Conservation (phyloP, 2,888 invertebrate species). For the Dorcus parallelipipedus region DNA sequence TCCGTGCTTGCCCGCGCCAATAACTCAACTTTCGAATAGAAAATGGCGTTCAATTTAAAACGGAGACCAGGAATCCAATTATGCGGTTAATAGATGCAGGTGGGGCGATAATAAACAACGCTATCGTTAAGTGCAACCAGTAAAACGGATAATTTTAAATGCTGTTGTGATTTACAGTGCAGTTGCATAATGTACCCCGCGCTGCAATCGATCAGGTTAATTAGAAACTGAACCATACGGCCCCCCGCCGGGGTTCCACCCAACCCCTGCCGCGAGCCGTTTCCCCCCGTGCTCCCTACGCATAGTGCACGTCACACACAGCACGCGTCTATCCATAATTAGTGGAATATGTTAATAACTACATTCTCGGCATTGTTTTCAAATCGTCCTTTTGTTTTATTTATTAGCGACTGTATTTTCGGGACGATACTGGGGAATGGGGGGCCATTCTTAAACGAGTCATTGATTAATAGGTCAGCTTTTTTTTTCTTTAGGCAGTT, state of each 20-base stretch:
- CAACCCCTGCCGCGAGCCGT: constrained; percentile 32
- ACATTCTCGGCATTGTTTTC: constrained; percentile 27
- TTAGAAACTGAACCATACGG: constrained; percentile 44
- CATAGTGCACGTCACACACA: constrained; percentile 9
- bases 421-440: too few relatives aligned
- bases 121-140: constrained; percentile 1
- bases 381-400: constrained; percentile 2
- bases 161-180: constrained; percentile 30
- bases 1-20: constrained; percentile 4
- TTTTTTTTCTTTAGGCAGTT: too few relatives aligned
- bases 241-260: constrained; percentile 38
- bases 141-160: constrained; percentile 28
- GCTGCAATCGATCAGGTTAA: constrained; percentile 46
- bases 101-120: constrained; percentile 2
- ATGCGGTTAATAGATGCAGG: background rate
- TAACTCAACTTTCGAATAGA: constrained; percentile 1
- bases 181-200: constrained; percentile 16
- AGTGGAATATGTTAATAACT: constrained; percentile 30
- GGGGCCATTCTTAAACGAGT: too few relatives aligned
- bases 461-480: too few relatives aligned
- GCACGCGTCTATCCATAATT: constrained; percentile 25
- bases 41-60: background rate
- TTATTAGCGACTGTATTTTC: constrained; percentile 1
- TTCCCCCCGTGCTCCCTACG: constrained; percentile 21
- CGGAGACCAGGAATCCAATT: background rate